Evolutionary conservation across 1,140 invertebrate species (phyloP).

Genomic region (Zaprionus capensis): DNA sequence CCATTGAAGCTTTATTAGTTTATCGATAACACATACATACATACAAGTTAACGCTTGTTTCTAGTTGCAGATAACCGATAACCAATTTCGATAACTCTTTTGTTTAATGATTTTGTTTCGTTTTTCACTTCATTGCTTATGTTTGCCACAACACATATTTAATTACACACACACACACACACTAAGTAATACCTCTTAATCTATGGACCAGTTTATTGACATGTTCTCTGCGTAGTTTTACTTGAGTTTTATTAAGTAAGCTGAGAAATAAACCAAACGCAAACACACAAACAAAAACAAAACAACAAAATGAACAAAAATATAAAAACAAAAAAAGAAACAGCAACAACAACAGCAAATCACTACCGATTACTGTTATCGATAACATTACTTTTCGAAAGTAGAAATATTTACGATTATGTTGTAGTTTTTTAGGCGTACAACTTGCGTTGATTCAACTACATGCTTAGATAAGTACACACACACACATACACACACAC

Average conservation of each 20-base stretch:
- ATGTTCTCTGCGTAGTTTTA: constrained; percentile 54
- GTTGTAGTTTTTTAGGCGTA: neutral
- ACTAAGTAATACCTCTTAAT: constrained; percentile 76
- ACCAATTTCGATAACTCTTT: neutral
- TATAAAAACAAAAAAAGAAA: neutral
- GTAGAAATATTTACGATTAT: neutral
- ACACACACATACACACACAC: constrained; percentile 39
- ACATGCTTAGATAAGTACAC: constrained; percentile 25
- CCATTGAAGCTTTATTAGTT: neutral
- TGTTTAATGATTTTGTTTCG: neutral
- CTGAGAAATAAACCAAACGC: constrained; percentile 28
- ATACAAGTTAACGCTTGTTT: neutral
- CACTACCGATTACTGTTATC: constrained; percentile 6
- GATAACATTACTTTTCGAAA: constrained; percentile 7
- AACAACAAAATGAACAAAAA: neutral
- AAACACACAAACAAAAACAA: neutral
- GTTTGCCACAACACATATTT: neutral
- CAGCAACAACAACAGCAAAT: constrained; percentile 11
- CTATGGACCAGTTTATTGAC: constrained; percentile 75
- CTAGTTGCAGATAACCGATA: too few species aligned
- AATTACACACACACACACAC: constrained; percentile 17
- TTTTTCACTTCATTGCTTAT: constrained; percentile 6
- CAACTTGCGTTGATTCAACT: constrained; percentile 1
- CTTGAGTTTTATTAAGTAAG: constrained; percentile 50
- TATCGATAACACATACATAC: neutral